Conservation (phyloP, 2,113 vertebrate species). For the Ictalurus furcatus region DNA sequence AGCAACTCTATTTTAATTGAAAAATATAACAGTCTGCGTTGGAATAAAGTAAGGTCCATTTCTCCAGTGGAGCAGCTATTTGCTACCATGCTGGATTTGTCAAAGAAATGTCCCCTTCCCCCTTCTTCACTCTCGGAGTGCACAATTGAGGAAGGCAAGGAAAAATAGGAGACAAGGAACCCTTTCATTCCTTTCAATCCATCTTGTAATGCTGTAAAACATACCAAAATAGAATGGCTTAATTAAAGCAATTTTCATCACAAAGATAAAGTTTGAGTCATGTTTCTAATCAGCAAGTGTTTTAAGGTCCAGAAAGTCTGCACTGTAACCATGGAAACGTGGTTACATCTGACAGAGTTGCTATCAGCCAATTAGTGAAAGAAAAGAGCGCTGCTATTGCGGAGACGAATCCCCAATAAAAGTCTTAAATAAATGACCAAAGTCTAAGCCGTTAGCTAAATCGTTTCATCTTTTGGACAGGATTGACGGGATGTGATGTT, state of each 20-base stretch:
- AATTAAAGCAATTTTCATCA: conserved; percentile 60
- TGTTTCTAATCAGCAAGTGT: conserved; percentile 60
- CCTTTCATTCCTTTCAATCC: conserved; percentile 43
- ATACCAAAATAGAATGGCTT: conserved; percentile 58
- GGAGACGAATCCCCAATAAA: conserved; percentile 53
- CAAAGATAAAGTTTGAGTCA: conserved; percentile 59
- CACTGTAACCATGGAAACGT: conserved; percentile 59
- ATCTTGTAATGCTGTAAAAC: conserved; percentile 51
- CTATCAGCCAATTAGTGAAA: conserved; percentile 56
- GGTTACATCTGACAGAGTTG: conserved; percentile 51
- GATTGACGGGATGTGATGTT: conserved; percentile 25
- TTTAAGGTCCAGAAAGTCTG: conserved; percentile 57
- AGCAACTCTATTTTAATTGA: background rate
- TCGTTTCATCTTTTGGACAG: background rate
- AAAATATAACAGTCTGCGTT: background rate
- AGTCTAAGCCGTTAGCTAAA: conserved; percentile 34
- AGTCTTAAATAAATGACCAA: conserved; percentile 42
- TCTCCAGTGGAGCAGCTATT: conserved; percentile 14
- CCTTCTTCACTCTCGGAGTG: conserved; percentile 19
- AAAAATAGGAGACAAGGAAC: conserved; percentile 22
- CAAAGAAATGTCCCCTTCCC: conserved; percentile 5
- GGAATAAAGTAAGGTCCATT: conserved; percentile 2
- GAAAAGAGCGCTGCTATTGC: conserved; percentile 47
- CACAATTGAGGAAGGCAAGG: conserved; percentile 39
- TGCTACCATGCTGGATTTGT: conserved; percentile 22